Conservation (phyloP, 1,140 invertebrate genomes). For the Acromyrmex heyeri region DNA sequence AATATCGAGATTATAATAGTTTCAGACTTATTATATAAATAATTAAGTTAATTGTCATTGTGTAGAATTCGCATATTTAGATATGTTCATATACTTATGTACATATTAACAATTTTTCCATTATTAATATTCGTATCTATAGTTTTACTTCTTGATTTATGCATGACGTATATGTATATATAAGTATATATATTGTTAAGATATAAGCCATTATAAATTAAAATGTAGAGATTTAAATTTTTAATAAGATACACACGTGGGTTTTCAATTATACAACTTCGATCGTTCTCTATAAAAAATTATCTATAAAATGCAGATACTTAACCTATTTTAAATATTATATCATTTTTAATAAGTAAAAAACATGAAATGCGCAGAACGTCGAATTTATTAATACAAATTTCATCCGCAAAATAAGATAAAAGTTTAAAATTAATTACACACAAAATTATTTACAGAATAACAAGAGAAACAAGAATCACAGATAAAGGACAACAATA, state of each 20-base stretch:
- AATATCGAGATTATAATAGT: neutral
- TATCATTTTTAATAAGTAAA: neutral
- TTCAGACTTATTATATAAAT: neutral
- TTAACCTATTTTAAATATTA: neutral
- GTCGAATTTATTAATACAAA: neutral
- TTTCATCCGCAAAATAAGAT: neutral
- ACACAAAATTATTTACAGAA: neutral
- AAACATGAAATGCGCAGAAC: neutral
- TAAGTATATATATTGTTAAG: neutral
- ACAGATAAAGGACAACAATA: neutral
- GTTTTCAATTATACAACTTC: neutral
- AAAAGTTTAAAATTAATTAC: neutral
- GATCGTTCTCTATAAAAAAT: neutral
- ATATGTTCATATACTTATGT: neutral
- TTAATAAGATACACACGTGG: neutral
- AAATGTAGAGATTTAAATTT: neutral
- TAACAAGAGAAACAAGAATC: neutral
- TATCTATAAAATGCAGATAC: neutral
- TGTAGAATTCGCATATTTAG: neutral
- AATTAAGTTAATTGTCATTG: neutral
- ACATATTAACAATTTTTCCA: neutral
- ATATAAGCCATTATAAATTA: neutral
- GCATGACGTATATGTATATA: neutral
- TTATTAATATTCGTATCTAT: constrained; percentile 19
- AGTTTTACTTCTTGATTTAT: neutral